Evolutionary conservation across 2,888 invertebrate species (phyloP), one percentile per base, ranked within the genome.

Genomic region (Trachelus troglodyta): DNA sequence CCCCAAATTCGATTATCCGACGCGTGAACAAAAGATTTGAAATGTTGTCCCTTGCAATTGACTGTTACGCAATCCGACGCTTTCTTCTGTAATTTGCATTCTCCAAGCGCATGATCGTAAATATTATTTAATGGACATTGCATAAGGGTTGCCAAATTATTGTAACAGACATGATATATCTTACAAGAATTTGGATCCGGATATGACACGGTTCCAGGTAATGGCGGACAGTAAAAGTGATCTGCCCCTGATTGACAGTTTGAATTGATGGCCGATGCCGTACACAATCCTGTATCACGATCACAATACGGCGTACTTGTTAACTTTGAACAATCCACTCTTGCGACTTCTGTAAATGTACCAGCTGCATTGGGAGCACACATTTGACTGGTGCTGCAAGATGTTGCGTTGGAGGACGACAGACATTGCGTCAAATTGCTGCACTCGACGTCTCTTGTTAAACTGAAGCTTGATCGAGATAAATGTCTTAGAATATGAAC

Each of bases 1-100:
- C 78, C 83, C 75, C 78, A 80, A 31, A 83, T 81, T 4, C 81
- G 31, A 30, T 82, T 71, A 71, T 83, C 81, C 35, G 12, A 74
- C n/a, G 83, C 82, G 69, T 83, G 81, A 11, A 75, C 69, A 1
- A 83, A 34, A 11, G 12, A 3, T n/a, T 77, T 23, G 15, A 77
- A 80, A 2, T 82, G 76, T n/a, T 69, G 76, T 1, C 33, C 34
- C 12, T 0, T 6, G 73, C 83, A 83, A 34, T 75, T 73, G 56
- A 78, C 75, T 9, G 75, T 71, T 34, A 78, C 78, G 73, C 78
- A 78, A 31, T 78, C 78, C 40, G n/a, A 34, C 3, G 40, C 3
- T 34, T 34, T n/a, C 23, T 40, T n/a, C 9, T 71, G 75, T 31
- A 78, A 68, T 34, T 73, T 78, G 73, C 78, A 78, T 11, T 75